Evolutionary conservation across 2,888 invertebrate genomes (phyloP).

Genomic region (Nomada ferruginata): DNA sequence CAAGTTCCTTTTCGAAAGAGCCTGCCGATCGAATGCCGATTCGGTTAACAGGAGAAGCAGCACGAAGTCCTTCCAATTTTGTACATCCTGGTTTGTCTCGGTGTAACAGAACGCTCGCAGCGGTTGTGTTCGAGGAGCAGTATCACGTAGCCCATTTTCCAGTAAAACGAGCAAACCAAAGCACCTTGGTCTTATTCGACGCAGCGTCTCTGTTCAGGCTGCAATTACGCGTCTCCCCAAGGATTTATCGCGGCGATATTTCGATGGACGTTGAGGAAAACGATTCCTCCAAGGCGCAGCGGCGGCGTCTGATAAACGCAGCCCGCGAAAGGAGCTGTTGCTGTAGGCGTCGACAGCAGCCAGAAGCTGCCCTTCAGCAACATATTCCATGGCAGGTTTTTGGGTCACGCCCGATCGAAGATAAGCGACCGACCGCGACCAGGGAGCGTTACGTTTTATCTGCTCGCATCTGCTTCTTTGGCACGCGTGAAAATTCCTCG

Average conservation of each 20-base stretch:
- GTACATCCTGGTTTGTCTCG: no score
- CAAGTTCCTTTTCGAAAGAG: no score
- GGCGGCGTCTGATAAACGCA: slow-evolving; percentile 18
- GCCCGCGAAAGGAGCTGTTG: slow-evolving; percentile 1
- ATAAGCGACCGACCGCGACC: slow-evolving; percentile 36
- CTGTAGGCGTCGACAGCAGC: slow-evolving; percentile 40
- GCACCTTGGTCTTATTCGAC: not conserved
- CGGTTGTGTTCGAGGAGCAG: no score
- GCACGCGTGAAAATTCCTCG: slow-evolving; percentile 55
- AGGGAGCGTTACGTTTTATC: slow-evolving; percentile 53
- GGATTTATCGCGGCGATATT: slow-evolving; percentile 29
- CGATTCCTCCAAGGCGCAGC: not conserved
- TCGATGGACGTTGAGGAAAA: slow-evolving; percentile 14
- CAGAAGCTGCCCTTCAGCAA: slow-evolving; percentile 46
- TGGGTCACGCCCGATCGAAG: slow-evolving; percentile 67
- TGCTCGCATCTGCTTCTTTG: slow-evolving; percentile 57
- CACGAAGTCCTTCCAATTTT: no score
- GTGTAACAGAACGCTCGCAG: no score
- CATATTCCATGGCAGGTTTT: slow-evolving; percentile 58
- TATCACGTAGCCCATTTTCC: not conserved
- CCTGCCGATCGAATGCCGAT: no score
- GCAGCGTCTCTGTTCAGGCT: not conserved
- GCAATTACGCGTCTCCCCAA: slow-evolving; percentile 20
- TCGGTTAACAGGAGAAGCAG: no score
- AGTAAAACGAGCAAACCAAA: not conserved